Base-by-base conservation (phyloP, 2,888 invertebrate genomes). In the Synergus itoensis region DNA sequence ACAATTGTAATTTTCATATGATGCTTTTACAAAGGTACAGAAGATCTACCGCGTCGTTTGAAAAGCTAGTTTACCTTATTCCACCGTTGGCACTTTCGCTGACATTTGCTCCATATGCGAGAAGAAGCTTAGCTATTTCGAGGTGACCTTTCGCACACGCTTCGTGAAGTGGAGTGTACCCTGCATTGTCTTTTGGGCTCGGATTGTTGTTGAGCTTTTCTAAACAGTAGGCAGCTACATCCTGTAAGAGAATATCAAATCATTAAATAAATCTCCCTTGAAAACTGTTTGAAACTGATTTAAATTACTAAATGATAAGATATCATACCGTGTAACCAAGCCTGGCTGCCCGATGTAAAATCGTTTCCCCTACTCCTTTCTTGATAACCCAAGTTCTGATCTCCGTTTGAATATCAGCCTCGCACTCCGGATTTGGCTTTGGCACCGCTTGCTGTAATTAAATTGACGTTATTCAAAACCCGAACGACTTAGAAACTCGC, bases 21-120 rank as follows among this genome's bases (percentile, higher is more conserved):
- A 53, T 1, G 7, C n/a, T 53, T 53, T 1, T 8, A n/a, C 53
- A 8, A 7, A 3, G 8, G 53, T 16, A n/a, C 57, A 57, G 8
- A 9, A 53, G 57, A 57, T 18, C 16, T 57, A 57, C 9, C 57
- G 18, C 18, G 18, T 9, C 18, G 21, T 43, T 67, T 43, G 8
- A 45, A 69, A 45, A 11, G 5, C n/a, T n/a, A 65, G 21, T 2
- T 67, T 92, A 96, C 96, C 96, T 94, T 83, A 97, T 97, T 80
- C 98, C 98, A 73, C 98, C 98, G 89, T 97, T 96, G 1, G 98
- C 98, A 78, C 97, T 97, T 88, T 97, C 97, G 81, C 98, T 98
- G 80, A 97, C 97, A 91, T 98, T 97, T 11, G 98, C 98, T 41
- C 98, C 98, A 89, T 98, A 97, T 87, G 96, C 95, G 64, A 99